Evolutionary conservation across 2,888 invertebrate species (phyloP).

Genomic region (Chaitophorus viminalis): DNA sequence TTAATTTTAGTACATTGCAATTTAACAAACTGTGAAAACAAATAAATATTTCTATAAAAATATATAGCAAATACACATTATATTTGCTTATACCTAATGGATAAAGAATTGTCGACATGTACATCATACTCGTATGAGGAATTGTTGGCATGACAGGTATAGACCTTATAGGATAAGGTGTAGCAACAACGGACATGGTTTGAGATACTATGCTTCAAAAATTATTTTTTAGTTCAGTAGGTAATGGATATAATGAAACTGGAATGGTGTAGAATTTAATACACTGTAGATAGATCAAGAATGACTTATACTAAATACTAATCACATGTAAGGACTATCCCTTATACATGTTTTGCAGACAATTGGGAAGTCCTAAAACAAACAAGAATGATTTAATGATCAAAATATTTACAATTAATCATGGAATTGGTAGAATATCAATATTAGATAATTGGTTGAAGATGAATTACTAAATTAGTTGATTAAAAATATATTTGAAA

Average conservation of each 20-base stretch:
- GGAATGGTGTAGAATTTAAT: constrained; percentile 86
- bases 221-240: constrained; percentile 73
- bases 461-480: no score
- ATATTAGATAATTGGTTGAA: no score
- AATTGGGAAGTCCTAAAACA: constrained; percentile 90
- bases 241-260: constrained; percentile 75
- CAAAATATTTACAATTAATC: neutral
- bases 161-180: no score
- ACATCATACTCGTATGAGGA: constrained; percentile 51
- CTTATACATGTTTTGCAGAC: constrained; percentile 95
- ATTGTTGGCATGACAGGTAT: constrained; percentile 52
- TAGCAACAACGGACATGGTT: constrained; percentile 42
- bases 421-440: constrained; percentile 20
- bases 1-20: neutral
- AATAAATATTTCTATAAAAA: no score
- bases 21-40: neutral
- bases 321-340: constrained; percentile 94
- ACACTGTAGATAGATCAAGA: no score
- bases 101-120: constrained; percentile 38
- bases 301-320: no score
- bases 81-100: constrained; percentile 50
- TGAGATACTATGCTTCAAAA: constrained; percentile 74
- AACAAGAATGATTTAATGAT: constrained; percentile 64
- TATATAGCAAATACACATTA: neutral
- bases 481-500: no score